Conservation (phyloP, 37 sponge, comb jelly and placozoan species). For the Cladorhizidae sp. region DNA sequence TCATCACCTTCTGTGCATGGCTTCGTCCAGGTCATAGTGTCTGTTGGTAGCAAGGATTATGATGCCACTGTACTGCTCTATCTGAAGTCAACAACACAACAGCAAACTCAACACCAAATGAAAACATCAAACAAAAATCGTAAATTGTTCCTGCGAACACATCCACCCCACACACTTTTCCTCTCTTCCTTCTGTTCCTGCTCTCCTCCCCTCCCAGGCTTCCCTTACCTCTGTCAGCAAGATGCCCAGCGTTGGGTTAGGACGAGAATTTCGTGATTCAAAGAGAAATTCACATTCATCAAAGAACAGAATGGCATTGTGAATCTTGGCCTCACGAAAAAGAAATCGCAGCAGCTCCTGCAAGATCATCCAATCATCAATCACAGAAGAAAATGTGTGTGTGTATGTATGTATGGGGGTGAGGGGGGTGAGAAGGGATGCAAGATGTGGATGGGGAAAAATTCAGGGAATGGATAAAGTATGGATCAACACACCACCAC, state of each 20-base stretch:
- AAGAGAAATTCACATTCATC: conserved; percentile 76
- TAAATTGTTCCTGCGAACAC: neutral
- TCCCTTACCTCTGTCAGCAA: conserved; percentile 60
- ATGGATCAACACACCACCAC: too few species aligned
- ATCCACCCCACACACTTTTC: neutral
- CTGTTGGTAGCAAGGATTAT: conserved; percentile 80
- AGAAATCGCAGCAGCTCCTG: conserved; percentile 61
- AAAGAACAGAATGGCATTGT: conserved; percentile 76
- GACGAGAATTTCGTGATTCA: conserved; percentile 49
- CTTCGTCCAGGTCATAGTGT: conserved; percentile 73
- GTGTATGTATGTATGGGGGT: too few species aligned
- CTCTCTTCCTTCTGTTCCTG: neutral
- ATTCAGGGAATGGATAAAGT: too few species aligned
- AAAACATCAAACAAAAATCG: neutral
- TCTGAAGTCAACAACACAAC: conserved; percentile 13
- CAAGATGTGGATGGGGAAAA: too few species aligned
- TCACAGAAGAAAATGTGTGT: neutral
- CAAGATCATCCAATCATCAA: neutral
- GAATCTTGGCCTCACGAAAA: conserved; percentile 76
- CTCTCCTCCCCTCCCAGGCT: neutral
- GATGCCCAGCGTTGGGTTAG: conserved; percentile 42
- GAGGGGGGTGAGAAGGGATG: too few species aligned
- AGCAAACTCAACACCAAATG: neutral
- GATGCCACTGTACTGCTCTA: conserved; percentile 66
- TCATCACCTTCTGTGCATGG: conserved; percentile 64